Evolutionary conservation across 2,888 invertebrate genomes (phyloP).

Genomic region (Trissonchulus latispiculum): DNA sequence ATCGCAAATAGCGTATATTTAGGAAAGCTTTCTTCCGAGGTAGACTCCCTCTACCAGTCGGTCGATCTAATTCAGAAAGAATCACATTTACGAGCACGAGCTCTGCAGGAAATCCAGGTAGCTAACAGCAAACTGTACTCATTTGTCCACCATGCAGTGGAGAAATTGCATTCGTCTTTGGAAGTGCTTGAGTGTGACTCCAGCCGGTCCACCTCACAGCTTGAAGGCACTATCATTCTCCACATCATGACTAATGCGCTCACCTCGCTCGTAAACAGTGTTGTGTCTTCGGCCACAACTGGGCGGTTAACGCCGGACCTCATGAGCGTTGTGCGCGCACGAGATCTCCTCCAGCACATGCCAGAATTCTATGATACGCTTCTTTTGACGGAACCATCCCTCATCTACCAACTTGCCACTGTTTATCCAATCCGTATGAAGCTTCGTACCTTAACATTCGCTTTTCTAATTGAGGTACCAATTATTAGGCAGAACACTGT

Average conservation of each 20-base stretch:
- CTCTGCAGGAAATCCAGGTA: neutral
- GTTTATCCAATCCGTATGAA: no score
- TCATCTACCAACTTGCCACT: no score
- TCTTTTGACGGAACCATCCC: no score
- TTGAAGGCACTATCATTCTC: neutral
- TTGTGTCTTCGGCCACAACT: neutral
- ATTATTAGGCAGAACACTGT: no score
- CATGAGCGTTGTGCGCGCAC: neutral
- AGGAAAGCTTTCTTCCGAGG: neutral
- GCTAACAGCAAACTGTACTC: neutral
- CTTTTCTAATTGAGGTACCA: no score
- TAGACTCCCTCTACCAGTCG: neutral
- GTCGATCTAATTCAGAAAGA: neutral
- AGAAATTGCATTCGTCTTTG: neutral
- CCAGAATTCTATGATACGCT: no score
- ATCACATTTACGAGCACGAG: neutral
- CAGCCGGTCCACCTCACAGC: neutral
- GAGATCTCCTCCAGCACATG: no score
- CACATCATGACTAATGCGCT: neutral
- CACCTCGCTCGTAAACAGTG: neutral
- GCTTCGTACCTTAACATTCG: no score
- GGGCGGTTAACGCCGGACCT: neutral
- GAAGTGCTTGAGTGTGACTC: neutral
- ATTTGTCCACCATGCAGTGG: neutral
- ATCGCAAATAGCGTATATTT: neutral